Evolutionary conservation across 2,113 vertebrate genomes (phyloP), one percentile per base, ranked within the genome.

Genomic region (Uropsilus gracilis): DNA sequence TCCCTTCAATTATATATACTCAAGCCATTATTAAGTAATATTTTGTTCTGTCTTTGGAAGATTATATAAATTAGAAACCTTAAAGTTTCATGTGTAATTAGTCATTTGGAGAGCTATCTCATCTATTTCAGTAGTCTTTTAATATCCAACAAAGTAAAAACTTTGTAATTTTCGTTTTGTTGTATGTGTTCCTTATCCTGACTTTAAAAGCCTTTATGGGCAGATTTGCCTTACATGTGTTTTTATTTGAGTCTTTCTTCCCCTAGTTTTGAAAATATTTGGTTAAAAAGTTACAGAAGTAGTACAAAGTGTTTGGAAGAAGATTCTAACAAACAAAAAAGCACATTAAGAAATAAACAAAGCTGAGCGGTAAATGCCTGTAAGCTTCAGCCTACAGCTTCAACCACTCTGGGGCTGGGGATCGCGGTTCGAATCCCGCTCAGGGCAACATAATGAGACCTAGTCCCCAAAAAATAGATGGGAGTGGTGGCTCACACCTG

Each of bases 281-380:
- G 32, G 46, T 85, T 57, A 77, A 72, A 42, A 72, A 75, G 42
- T 61, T 89, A 75, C 5, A 42, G 30, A 91, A 44, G 37, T 32
- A 37, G 30, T 48, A 46, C 14, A 76, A 61, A n/a, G 37, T 88
- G 17, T 95, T 88, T 46, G 24, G 80, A 90, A 93, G 42, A 89
- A 90, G 83, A 66, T 59, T 66, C 61, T 76, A 46, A 24, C 42
- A 50, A 68, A 61, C 13, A 55, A 86, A 44, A 69, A n/a, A 39
- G 28, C 59, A 18, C 66, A 57, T 48, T 57, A 75, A 50, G 22
- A 59, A 37, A 59, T 59, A 82, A 34, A 18, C n/a, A 63, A 53
- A 83, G 24, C 30, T 57, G 18, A n/a, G n/a, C n/a, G n/a, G n/a
- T n/a, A n/a, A n/a, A n/a, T n/a, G n/a, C n/a, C n/a, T n/a, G n/a